Base-by-base conservation (phyloP, 1,140 invertebrate species). In the Galendromus occidentalis region DNA sequence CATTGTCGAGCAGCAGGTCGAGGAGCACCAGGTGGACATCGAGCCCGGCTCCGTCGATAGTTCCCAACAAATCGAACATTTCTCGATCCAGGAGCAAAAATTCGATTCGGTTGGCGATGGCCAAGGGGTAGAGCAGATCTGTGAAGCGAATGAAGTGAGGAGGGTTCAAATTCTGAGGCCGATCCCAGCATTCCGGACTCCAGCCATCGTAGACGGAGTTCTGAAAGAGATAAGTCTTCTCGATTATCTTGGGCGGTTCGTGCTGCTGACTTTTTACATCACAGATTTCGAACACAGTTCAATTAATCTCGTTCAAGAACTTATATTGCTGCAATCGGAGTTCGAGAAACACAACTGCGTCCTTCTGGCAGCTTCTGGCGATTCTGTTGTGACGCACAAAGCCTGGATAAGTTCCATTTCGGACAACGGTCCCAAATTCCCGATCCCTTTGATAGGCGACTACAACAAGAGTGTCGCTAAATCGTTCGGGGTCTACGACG, bases 241-340 rank as follows among this genome's bases (percentile, higher is more conserved):
- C 2, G 51, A 59, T 59, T 59, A 59, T 59, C 22, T 59, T 17
- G 51, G 51, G 6, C 25, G 33, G 33, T 59, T 59, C 22, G 51
- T 59, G 1, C 51, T 59, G 51, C 25, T 59, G 51, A 59, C 51
- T 17, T 59, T 59, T 22, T 59, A 59, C 33, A 59, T 33, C 17
- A 33, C 25, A 25, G 51, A 59, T 9, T 59, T 59, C 51, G 33
- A 59, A 17, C 25, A 59, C 51, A 59, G 51, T 25, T 59, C 51
- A 33, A 25, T 59, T 25, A 33, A 33, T 33, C 33, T 59, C 14
- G 25, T 59, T 14, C 51, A 59, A 59, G 51, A 59, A 33, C 51
- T 59, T 6, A 18, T 59, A 2, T 17, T 14, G 14, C 51, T 29
- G 4, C 51, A 59, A 14, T 25, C 25, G 25, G 51, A 59, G 33